Conservation (phyloP, 2,797 vertebrate species). For the Falco columbarius region DNA sequence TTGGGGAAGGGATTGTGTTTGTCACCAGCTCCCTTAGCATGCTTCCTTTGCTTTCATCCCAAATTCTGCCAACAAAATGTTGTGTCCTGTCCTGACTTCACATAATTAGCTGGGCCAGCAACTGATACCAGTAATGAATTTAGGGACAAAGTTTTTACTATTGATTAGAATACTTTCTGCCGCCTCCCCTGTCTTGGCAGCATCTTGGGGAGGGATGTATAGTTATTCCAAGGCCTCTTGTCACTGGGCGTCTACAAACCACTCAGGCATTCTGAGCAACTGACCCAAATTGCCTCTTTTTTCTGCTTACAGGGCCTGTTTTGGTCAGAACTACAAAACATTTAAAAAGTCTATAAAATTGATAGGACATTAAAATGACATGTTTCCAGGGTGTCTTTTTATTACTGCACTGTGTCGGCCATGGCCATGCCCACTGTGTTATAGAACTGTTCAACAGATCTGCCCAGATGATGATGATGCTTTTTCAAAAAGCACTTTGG, state of each 20-base stretch:
- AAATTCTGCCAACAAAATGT: background rate
- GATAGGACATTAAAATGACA: slow-evolving; percentile 23
- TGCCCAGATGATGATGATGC: background rate
- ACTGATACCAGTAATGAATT: background rate
- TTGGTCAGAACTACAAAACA: slow-evolving; percentile 17
- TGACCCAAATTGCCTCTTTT: fast-evolving
- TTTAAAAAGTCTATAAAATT: slow-evolving; percentile 25
- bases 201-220: background rate
- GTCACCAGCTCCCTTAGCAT: background rate
- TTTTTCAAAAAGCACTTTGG: slow-evolving; percentile 51
- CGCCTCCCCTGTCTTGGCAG: background rate
- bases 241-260: background rate
- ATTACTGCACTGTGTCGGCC: background rate
- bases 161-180: background rate
- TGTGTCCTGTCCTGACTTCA: background rate
- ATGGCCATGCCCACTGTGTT: background rate
- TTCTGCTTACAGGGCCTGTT: background rate
- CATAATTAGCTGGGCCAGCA: background rate
- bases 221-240: background rate
- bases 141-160: background rate
- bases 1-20: background rate
- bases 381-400: slow-evolving; percentile 3
- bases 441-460: background rate
- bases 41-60: background rate
- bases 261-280: background rate